A percentile compares a stretch with the other conserved stretches of the same genome.
Evolutionary conservation across 1,140 invertebrate species (phyloP).

Genomic region (Ericerus pela): DNA sequence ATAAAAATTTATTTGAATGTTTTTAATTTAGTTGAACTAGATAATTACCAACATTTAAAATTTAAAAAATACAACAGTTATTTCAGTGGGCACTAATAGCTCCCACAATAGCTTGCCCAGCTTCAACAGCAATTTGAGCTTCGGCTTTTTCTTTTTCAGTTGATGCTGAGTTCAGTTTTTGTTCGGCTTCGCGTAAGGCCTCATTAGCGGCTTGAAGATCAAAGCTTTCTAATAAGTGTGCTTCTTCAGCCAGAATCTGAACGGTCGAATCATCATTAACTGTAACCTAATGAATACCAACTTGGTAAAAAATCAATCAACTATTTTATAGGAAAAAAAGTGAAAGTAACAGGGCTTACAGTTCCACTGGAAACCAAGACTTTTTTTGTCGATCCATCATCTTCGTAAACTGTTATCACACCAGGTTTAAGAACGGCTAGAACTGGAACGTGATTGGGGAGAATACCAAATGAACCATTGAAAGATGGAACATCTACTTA

Average conservation of each 20-base stretch:
- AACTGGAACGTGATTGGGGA: constrained; percentile 93
- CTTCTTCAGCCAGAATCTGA: constrained; percentile 95
- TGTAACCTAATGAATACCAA: too few relatives aligned
- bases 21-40: too few relatives aligned
- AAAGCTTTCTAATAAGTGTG: constrained; percentile 70
- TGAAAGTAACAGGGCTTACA: too few relatives aligned
- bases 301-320: too few relatives aligned
- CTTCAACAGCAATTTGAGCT: constrained; percentile 88
- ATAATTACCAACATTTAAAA: too few relatives aligned
- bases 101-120: constrained; percentile 80
- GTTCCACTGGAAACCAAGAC: constrained; percentile 95
- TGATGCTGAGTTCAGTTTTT: constrained; percentile 57
- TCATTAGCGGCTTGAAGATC: constrained; percentile 70
- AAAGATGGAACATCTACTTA: constrained; percentile 98
- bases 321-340: too few relatives aligned
- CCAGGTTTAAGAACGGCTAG: constrained; percentile 92
- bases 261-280: constrained; percentile 97
- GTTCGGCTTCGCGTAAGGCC: constrained; percentile 68
- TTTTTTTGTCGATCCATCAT: constrained; percentile 61
- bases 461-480: constrained; percentile 90
- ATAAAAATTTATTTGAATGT: too few relatives aligned
- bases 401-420: constrained; percentile 82
- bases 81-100: constrained; percentile 62
- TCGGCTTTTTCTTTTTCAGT: constrained; percentile 78
- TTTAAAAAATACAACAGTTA: too few relatives aligned